Evolutionary conservation across 1,140 invertebrate species (phyloP), one percentile per base, ranked within the genome.

Genomic region (Coelopa frigida): DNA sequence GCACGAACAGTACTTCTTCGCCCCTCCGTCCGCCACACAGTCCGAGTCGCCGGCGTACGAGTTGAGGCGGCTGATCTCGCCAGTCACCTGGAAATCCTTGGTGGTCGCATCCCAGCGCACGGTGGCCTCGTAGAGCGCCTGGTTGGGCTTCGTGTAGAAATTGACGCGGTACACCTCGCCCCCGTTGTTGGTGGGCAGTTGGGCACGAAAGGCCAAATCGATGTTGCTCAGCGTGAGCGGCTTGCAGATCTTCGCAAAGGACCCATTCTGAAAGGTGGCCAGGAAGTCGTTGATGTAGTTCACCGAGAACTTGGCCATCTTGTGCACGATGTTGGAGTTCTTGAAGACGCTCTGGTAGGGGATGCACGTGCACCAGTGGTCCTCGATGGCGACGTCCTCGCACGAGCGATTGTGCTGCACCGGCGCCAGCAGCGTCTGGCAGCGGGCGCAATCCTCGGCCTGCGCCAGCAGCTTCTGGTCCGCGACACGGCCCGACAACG

Each of bases 341-440:
- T 65, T 56, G n/a, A 70, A 63, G 15, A 73, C 53, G 0, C 61
- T 52, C 14, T 68, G 58, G 46, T 78, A 79, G 0, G 71, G 60
- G 14, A 73, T 75, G 49, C 88, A 92, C 4, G 79, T 79, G 58
- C 87, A 92, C 83, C 85, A 92, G 54, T 89, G 84, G 33, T 80
- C 74, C 8, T 73, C 70, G 4, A 94, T 80, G 0, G 76, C 77
- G 3, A 80, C 83, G 37, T 84, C 78, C 12, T 66, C 59, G 61
- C 89, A 94, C 1, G 81, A 82, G 24, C 89, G 72, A 27, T 78
- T 72, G 3, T 58, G 59, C 0, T 80, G 73, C 2, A 87, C 75
- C n/a, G 77, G 71, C 5, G 70, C 56, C 33, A 91, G 80, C 7
- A 92, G 60, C 49, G 80, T 83, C 7, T 75, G 73, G 47, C 88